A percentile compares a stretch with the other conserved stretches of the same genome.
Conservation (phyloP, 2,888 invertebrate genomes). For the Phyllotreta striolata region DNA sequence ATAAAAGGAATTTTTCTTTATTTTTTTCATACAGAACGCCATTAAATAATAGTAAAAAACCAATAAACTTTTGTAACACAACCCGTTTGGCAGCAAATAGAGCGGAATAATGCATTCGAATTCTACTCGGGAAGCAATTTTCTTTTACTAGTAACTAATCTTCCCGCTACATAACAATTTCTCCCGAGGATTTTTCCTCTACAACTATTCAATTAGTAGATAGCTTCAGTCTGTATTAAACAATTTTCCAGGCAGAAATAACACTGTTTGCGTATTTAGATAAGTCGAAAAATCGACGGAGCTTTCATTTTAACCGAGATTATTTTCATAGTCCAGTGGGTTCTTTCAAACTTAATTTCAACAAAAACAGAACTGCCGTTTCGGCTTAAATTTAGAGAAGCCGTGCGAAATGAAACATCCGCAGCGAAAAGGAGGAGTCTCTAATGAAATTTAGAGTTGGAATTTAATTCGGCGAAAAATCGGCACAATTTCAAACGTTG, state of each 20-base stretch:
- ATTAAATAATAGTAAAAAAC: conserved; percentile 4
- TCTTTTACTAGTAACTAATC: neutral
- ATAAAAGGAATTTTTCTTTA: too few species aligned
- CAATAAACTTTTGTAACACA: neutral
- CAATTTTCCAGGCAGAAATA: neutral
- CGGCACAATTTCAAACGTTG: neutral
- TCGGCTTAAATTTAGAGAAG: neutral
- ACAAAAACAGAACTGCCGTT: conserved; percentile 7
- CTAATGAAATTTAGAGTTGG: conserved; percentile 5
- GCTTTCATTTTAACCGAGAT: conserved; percentile 3
- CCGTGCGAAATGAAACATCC: conserved; percentile 9
- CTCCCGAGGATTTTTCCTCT: neutral
- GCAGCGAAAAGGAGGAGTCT: neutral
- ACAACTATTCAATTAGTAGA: conserved; percentile 11
- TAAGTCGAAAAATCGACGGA: neutral
- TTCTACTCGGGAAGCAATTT: conserved; percentile 6
- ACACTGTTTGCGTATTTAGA: neutral
- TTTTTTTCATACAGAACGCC: too few species aligned
- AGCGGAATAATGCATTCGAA: conserved; percentile 15
- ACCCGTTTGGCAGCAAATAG: conserved; percentile 1
- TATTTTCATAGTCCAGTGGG: conserved; percentile 1
- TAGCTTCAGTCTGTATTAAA: neutral
- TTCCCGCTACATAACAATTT: conserved; percentile 6
- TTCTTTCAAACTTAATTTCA: conserved; percentile 6
- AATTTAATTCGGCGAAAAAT: conserved; percentile 10